Percentiles rank a stretch among this genome's conserved stretches.
These are phyloP conservation scores for Echinops telfairi DNA, from an alignment of 2,113 vertebrate genomes.

Conservation along the genomic window DNA sequence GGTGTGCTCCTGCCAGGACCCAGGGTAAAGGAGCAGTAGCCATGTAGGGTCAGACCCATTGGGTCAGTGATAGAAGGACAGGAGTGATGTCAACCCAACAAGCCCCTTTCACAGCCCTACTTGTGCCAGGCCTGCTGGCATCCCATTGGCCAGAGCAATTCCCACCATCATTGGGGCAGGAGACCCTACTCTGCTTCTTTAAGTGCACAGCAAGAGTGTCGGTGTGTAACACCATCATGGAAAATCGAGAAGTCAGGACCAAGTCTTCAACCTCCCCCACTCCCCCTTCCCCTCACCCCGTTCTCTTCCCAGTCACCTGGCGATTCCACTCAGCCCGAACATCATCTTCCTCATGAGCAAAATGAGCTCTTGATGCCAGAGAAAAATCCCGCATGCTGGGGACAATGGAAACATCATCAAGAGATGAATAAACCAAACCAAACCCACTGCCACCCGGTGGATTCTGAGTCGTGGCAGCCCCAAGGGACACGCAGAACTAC, in stretches of 20 bases:
- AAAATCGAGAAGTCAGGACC: neutral
- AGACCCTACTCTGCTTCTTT: neutral
- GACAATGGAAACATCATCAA: too few relatives aligned
- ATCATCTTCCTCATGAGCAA: too few relatives aligned
- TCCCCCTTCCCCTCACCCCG: rapidly evolving
- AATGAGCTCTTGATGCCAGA: too few relatives aligned
- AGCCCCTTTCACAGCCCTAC: neutral
- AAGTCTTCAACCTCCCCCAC: rapidly evolving
- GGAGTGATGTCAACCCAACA: rapidly evolving
- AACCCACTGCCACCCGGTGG: too few relatives aligned
- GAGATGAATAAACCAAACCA: too few relatives aligned
- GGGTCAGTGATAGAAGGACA: neutral
- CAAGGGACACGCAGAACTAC: too few relatives aligned
- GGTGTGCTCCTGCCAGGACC: neutral
- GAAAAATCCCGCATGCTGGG: too few relatives aligned
- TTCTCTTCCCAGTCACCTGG: too few relatives aligned
- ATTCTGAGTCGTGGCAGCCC: too few relatives aligned
- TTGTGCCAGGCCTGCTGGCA: rapidly evolving
- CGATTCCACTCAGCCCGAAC: too few relatives aligned
- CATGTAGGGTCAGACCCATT: neutral
- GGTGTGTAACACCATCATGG: neutral
- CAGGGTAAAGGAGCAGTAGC: neutral
- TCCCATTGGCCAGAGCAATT: too few relatives aligned
- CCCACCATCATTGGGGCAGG: rapidly evolving
- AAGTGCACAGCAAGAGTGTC: neutral